A percentile compares a stretch with the other conserved stretches of the same genome.
These are phyloP conservation scores for Corvus cornix DNA, from an alignment of 2,113 vertebrate genomes.

Conservation along the genomic window DNA sequence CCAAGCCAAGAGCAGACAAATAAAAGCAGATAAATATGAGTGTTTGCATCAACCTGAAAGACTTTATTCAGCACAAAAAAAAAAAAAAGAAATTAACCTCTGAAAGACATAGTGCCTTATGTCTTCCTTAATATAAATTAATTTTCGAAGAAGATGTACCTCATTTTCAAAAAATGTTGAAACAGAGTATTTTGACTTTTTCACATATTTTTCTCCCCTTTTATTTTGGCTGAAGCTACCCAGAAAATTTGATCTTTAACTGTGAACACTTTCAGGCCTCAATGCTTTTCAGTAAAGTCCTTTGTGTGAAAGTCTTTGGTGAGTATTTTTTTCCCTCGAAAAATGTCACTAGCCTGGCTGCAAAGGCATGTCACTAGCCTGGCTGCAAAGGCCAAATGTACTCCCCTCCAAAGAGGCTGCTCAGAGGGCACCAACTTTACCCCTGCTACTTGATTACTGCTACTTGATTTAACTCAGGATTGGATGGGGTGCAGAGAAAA, in stretches of 20 bases:
- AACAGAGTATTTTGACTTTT: not conserved
- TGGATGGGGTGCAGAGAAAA: not conserved
- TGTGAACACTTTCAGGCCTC: not conserved
- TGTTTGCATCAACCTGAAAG: not conserved
- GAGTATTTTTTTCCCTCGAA: not conserved
- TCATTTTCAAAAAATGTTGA: slow-evolving; percentile 12
- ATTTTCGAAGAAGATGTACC: not conserved
- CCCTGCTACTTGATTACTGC: not conserved
- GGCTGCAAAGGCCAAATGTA: not conserved
- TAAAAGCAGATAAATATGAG: not conserved
- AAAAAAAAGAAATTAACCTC: not conserved
- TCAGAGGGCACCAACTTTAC: not conserved
- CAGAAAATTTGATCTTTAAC: not conserved
- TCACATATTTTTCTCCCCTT: not conserved
- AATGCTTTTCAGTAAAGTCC: not conserved
- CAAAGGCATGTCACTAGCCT: not conserved
- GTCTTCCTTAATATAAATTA: not conserved
- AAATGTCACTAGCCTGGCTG: not conserved
- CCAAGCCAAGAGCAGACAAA: not conserved
- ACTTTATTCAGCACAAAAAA: not conserved
- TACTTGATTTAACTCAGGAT: not conserved
- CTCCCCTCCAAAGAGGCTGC: not conserved
- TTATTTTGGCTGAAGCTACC: not conserved
- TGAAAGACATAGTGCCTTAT: not conserved
- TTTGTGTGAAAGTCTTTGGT: not conserved